phyloP scores from a whole-genome alignment of 2,888 invertebrate species.

The Caenorhabditis imperialis region DNA sequence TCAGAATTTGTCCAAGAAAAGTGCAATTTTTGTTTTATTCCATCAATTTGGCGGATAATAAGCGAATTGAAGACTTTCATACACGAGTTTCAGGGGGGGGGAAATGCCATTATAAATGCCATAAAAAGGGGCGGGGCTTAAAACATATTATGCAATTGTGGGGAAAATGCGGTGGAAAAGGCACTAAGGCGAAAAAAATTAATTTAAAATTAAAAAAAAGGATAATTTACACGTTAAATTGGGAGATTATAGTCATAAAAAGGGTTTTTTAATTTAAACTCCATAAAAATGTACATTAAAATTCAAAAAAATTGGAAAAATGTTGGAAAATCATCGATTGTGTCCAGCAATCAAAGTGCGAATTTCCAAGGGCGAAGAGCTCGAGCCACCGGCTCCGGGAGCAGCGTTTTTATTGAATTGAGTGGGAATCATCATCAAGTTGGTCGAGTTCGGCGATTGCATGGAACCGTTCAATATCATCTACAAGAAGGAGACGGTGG shows the following conservation, averaged over 20 bases:
- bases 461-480: slow-evolving; percentile 45
- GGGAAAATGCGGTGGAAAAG: slow-evolving; percentile 1
- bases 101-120: slow-evolving; percentile 1
- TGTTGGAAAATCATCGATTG: slow-evolving; percentile 15
- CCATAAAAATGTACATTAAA: neutral
- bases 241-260: neutral
- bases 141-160: neutral
- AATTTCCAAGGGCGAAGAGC: slow-evolving; percentile 31
- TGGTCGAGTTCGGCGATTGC: slow-evolving; percentile 43
- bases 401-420: slow-evolving; percentile 13
- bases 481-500: slow-evolving; percentile 23
- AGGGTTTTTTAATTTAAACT: neutral
- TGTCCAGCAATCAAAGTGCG: slow-evolving; percentile 45
- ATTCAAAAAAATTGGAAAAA: neutral
- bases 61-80: too few species aligned
- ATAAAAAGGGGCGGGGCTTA: slow-evolving; percentile 7
- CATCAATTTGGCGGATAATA: too few species aligned
- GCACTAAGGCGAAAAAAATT: neutral
- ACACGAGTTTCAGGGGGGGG: neutral
- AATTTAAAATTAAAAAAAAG: neutral
- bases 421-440: slow-evolving; percentile 35
- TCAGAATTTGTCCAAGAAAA: too few species aligned
- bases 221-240: neutral
- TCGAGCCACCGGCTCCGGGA: neutral
- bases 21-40: too few species aligned